Evolutionary conservation across 1,140 invertebrate species (phyloP), one percentile per base, ranked within the genome.

Genomic region (Frieseomelitta varia): DNA sequence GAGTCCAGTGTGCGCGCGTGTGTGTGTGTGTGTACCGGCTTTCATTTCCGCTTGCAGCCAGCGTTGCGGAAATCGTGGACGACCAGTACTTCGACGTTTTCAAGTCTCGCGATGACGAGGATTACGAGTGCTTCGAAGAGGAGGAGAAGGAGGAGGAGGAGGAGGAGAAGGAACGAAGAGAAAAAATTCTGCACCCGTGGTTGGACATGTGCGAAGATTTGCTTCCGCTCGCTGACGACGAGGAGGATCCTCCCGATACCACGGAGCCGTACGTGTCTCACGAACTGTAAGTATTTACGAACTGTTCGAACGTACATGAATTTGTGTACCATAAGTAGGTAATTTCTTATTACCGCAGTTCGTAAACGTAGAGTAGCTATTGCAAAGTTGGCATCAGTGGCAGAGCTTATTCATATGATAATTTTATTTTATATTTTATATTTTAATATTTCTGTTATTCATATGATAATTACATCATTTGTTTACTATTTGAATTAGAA

Each of bases 21-120:
- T 72, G 68, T 84, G 68, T 84, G 78, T 56, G 63, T 65, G 58
- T n/a, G n/a, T n/a, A 55, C 58, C 30, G n/a, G 39, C 65, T 89
- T 84, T 86, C 80, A 86, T 86, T 88, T 84, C 77, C 84, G 87
- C 39, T 86, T 86, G 8, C 80, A 86, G 88, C 73, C 61, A 71
- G 34, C 34, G 27, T 30, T 8, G 27, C n/a, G 53, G 79, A 85
- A 24, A 76, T 61, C 68, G 19, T 10, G 53, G n/a, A 68, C n/a
- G 14, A 24, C 15, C 76, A 51, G 15, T 17, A 24, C 21, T 30
- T 47, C 34, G 75, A 75, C 27, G 80, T 24, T 79, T 51, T 30
- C 65, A 55, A 84, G 47, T 47, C 0, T 10, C 53, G 47, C 61
- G 69, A 51, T 17, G 69, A 75, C 55, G 67, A 51, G 68, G 86